These are phyloP conservation scores for Typhlomys cinereus DNA, from an alignment of 2,113 vertebrate genomes.

Conservation along the genomic window DNA sequence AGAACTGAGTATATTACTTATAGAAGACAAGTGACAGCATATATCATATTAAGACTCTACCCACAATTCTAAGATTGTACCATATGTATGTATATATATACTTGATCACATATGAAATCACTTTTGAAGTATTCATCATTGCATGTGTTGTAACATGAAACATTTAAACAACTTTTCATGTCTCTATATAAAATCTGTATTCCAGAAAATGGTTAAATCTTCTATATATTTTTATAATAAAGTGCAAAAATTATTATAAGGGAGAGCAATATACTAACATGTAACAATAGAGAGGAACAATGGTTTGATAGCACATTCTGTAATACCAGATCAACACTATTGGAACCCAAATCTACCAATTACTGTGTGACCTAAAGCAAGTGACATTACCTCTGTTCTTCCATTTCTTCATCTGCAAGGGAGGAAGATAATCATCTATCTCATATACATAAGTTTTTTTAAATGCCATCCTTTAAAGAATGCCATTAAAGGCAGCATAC, in stretches of 20 bases:
- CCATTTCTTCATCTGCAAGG: not conserved
- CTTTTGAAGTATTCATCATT: constrained; percentile 15
- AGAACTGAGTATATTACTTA: not conserved
- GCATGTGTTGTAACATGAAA: constrained; percentile 29
- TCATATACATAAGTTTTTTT: not conserved
- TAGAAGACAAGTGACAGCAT: not conserved
- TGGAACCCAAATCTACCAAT: not conserved
- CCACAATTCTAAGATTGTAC: constrained; percentile 6
- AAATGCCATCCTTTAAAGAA: constrained; percentile 6
- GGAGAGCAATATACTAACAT: not conserved
- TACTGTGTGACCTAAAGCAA: not conserved
- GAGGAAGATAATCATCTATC: not conserved
- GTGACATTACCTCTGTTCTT: not conserved
- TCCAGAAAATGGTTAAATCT: not conserved
- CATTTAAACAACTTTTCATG: not conserved
- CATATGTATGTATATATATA: not conserved
- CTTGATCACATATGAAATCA: constrained; percentile 19
- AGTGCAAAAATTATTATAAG: constrained; percentile 10
- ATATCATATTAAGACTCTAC: constrained; percentile 34
- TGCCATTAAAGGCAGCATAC: not conserved
- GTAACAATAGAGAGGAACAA: not conserved
- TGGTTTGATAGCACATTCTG: not conserved
- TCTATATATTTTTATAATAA: not conserved
- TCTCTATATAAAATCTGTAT: not conserved
- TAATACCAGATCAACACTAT: not conserved